A percentile compares a stretch with the other conserved stretches of the same genome.
phyloP scores from a whole-genome alignment of 2,113 vertebrate genomes.

The Aphyosemion australe region DNA sequence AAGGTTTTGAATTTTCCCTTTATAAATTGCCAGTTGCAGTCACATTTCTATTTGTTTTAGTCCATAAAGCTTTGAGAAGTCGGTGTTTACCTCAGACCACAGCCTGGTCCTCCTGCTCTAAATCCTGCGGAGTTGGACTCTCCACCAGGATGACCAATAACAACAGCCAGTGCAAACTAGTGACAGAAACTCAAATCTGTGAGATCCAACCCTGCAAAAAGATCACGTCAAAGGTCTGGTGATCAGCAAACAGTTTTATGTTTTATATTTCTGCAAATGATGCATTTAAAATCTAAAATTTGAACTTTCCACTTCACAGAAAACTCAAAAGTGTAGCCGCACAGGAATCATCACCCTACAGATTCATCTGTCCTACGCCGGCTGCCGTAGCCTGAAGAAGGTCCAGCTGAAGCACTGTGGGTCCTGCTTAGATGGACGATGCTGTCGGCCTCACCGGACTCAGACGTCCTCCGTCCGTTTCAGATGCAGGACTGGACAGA shows the following conservation, averaged over 20 bases:
- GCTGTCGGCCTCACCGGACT: slow-evolving; percentile 76
- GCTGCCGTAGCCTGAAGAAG: slow-evolving; percentile 88
- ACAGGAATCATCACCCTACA: slow-evolving; percentile 73
- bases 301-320: slow-evolving; percentile 73
- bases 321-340: slow-evolving; percentile 84
- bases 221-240: slow-evolving; percentile 81
- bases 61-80: slow-evolving; percentile 60
- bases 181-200: slow-evolving; percentile 90
- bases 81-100: slow-evolving; percentile 87
- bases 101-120: slow-evolving; percentile 93
- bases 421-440: slow-evolving; percentile 86
- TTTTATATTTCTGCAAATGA: neutral
- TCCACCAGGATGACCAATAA: slow-evolving; percentile 90
- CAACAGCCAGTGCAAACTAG: slow-evolving; percentile 84
- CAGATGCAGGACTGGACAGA: slow-evolving; percentile 85
- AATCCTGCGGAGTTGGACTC: slow-evolving; percentile 88
- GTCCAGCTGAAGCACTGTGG: slow-evolving; percentile 89
- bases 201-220: slow-evolving; percentile 88
- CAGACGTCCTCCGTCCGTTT: slow-evolving; percentile 84
- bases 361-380: slow-evolving; percentile 81
- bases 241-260: neutral
- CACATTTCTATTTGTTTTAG: neutral
- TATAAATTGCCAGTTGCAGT: neutral
- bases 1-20: neutral
- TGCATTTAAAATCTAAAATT: neutral